Evolutionary conservation across 2,797 vertebrate species (phyloP), one percentile per base, ranked within the genome.

Genomic region (Pseudocheirus occidentalis): DNA sequence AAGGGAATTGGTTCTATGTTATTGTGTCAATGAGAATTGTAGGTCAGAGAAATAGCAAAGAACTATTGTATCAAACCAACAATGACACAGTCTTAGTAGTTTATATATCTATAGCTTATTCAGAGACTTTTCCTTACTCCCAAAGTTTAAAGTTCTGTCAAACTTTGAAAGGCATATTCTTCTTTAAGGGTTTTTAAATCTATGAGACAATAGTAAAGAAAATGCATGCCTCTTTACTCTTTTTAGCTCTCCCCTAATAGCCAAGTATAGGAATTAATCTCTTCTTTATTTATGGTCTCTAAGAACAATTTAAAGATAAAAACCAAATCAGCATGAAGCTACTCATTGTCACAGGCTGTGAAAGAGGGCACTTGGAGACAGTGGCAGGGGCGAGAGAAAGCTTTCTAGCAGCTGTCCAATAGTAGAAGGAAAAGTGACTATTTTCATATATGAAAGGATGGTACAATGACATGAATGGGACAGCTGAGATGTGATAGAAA

Each of bases 391-490:
- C 9, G 24, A 46, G n/a, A 81, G 28, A 55, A 27, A 34, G 7
- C 4, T 62, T 59, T 2, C 24, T 1, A 56, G 3, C 16, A 52
- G 9, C 31, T 58, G 31, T 52, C 55, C 0, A 6, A 0, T 3
- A 66, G 4, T 2, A 55, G 12, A 90, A 81, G n/a, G 66, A 46
- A 24, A 55, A 29, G 14, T 50, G 40, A 34, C 9, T 34, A 54
- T 2, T 10, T 90, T 16, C 11, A 14, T 24, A 7, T 29, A 54
- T 58, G 27, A 57, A 92, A 81, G 24, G 57, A n/a, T 9, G 4
- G 5, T 0, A 5, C 4, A 53, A 31, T 0, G 2, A 34, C 1
- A 66, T 62, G 55, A 14, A 5, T 14, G 24, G 31, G 29, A 66
- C 90, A 50, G 28, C 46, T 46, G n/a, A 92, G 10, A 24, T 81